These are phyloP conservation scores for Halichoeres trimaculatus DNA, from an alignment of 2,113 vertebrate genomes.

Conservation along the genomic window DNA sequence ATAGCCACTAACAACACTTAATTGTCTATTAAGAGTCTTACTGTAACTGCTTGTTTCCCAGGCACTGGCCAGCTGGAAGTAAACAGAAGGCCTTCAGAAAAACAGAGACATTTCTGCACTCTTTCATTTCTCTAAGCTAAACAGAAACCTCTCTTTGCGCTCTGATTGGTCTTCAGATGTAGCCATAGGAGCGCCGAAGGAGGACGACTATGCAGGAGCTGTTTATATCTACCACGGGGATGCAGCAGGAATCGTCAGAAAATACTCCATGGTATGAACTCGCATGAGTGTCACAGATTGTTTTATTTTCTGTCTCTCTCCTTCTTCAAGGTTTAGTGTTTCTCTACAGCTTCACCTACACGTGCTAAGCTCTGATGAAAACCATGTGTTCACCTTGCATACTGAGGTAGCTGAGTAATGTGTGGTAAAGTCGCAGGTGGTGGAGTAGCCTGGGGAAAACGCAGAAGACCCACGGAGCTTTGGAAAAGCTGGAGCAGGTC, in stretches of 20 bases:
- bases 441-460: constrained; percentile 1
- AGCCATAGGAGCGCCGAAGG: constrained; percentile 94
- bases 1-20: constrained; percentile 72
- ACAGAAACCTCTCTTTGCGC: constrained; percentile 16
- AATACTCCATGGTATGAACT: constrained; percentile 92
- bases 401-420: constrained; percentile 16
- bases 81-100: constrained; percentile 52
- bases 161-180: constrained; percentile 86
- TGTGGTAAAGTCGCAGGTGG: constrained; percentile 39
- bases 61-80: constrained; percentile 36
- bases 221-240: constrained; percentile 97
- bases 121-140: neutral
- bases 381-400: constrained; percentile 9
- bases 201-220: constrained; percentile 91
- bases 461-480: neutral
- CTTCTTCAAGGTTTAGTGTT: neutral
- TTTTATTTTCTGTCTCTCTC: neutral
- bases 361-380: neutral
- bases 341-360: neutral
- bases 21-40: constrained; percentile 74
- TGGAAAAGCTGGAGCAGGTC: constrained; percentile 5
- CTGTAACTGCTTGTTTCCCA: constrained; percentile 66
- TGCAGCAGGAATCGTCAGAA: constrained; percentile 85
- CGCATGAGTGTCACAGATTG: neutral
- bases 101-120: constrained; percentile 3